Base-by-base conservation (phyloP, 2,888 invertebrate genomes). In the Arge pagana region DNA sequence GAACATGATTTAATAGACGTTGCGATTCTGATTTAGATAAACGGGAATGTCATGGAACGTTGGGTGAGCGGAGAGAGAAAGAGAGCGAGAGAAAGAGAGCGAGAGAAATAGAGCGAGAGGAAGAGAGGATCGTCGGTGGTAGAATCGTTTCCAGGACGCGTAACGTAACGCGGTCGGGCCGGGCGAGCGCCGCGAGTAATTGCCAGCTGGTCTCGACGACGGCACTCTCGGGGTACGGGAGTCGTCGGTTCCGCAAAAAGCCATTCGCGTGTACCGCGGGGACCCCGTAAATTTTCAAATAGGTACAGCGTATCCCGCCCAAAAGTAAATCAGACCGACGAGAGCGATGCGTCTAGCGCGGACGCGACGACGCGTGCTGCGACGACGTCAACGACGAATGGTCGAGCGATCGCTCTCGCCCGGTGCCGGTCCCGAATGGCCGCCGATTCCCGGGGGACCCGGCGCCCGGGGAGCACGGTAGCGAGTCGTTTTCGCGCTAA, bases 151-250 rank as follows among this genome's bases (percentile, higher is more conserved):
- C 65, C 63, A 59, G 62, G 62, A n/a, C n/a, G 63, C 65, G 67
- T 67, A 72, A 67, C 69, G 66, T 70, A n/a, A n/a, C n/a, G n/a
- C n/a, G n/a, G n/a, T n/a, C n/a, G n/a, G n/a, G n/a, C n/a, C n/a
- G n/a, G n/a, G n/a, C n/a, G n/a, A n/a, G 68, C 67, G 62, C 59
- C 49, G 63, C 65, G 70, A 71, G 69, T 71, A 71, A 71, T 71
- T 71, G 70, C 68, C 24, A 33, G 45, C 45, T 33, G 24, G 45
- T 16, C 23, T 45, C 45, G 33, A 13, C 45, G 35, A n/a, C 24
- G 28, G 15, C 19, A 13, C 13, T 11, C 8, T 26, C 26, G 26
- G 26, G 26, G 8, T 7, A 10, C 26, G 26, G n/a, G 26, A 7
- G 26, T 26, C 26, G 26, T 45, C 45, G n/a, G 33, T 24, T 21